Evolutionary conservation across 2,888 invertebrate genomes (phyloP).

Genomic region (Mayetiola destructor): DNA sequence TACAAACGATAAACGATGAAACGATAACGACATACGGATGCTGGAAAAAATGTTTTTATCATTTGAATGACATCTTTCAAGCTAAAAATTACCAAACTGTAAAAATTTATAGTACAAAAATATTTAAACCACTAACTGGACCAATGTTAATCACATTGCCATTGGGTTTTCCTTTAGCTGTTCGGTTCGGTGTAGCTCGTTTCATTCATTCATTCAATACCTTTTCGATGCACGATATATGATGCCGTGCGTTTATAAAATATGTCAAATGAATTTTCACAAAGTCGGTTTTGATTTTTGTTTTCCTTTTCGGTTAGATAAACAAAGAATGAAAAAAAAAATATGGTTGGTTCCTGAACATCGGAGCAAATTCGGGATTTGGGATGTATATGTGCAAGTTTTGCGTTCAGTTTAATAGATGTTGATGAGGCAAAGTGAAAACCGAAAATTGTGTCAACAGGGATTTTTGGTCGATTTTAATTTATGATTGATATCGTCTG

Average conservation of each 20-base stretch:
- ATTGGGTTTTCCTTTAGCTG: too few species aligned
- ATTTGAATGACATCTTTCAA: background rate
- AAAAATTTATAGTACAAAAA: background rate
- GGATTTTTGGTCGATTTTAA: background rate
- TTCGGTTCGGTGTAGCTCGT: too few species aligned
- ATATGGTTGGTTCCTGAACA: too few species aligned
- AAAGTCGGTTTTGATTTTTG: background rate
- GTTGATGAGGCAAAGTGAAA: conserved; percentile 6
- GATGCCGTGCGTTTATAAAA: too few species aligned
- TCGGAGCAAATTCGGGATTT: too few species aligned
- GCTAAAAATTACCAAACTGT: background rate
- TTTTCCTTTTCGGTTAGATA: background rate
- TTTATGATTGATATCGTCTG: conserved; percentile 6
- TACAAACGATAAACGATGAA: background rate
- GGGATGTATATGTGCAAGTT: too few species aligned
- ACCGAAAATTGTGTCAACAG: conserved; percentile 10
- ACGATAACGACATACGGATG: conserved; percentile 1
- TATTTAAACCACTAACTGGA: background rate
- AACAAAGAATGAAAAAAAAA: too few species aligned
- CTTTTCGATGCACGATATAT: too few species aligned
- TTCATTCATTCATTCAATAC: too few species aligned
- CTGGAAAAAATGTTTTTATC: conserved; percentile 12
- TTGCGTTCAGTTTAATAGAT: background rate
- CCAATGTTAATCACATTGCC: background rate
- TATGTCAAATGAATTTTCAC: too few species aligned